These are phyloP conservation scores for Neelides sp. DNA, from an alignment of 1,140 invertebrate genomes.

Conservation along the genomic window DNA sequence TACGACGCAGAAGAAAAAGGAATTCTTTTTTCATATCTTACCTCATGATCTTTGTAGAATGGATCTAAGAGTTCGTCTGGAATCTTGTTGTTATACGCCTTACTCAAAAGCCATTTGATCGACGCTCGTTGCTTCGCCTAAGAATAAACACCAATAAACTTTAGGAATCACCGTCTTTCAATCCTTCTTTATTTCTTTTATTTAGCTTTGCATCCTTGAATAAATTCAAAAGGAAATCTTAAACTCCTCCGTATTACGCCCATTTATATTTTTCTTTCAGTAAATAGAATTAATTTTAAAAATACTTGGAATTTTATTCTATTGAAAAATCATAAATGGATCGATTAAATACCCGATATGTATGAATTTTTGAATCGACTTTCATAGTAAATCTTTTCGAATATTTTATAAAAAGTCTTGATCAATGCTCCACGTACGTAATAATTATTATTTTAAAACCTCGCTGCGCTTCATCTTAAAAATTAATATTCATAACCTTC, in stretches of 20 bases:
- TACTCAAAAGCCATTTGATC: constrained; percentile 91
- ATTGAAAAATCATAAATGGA: not conserved
- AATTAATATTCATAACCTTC: too few relatives aligned
- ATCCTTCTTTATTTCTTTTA: not conserved
- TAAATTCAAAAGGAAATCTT: not conserved
- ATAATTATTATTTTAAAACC: too few relatives aligned
- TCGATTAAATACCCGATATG: not conserved
- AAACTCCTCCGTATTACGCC: too few relatives aligned
- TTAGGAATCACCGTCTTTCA: not conserved
- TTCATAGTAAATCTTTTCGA: too few relatives aligned
- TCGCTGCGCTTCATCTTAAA: too few relatives aligned
- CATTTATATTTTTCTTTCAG: too few relatives aligned
- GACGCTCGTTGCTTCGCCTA: constrained; percentile 95
- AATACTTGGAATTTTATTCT: too few relatives aligned
- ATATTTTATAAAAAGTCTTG: too few relatives aligned
- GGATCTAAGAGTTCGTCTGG: constrained; percentile 86
- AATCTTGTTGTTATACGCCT: constrained; percentile 90
- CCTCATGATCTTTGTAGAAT: constrained; percentile 89
- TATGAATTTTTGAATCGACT: not conserved
- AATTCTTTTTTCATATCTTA: constrained; percentile 36
- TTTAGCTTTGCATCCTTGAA: not conserved
- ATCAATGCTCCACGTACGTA: too few relatives aligned
- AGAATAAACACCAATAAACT: constrained; percentile 39
- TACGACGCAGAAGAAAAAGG: not conserved
- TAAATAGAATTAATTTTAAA: too few relatives aligned